phyloP scores from a whole-genome alignment of 2,888 invertebrate genomes.

The Habroteleia sp. region DNA sequence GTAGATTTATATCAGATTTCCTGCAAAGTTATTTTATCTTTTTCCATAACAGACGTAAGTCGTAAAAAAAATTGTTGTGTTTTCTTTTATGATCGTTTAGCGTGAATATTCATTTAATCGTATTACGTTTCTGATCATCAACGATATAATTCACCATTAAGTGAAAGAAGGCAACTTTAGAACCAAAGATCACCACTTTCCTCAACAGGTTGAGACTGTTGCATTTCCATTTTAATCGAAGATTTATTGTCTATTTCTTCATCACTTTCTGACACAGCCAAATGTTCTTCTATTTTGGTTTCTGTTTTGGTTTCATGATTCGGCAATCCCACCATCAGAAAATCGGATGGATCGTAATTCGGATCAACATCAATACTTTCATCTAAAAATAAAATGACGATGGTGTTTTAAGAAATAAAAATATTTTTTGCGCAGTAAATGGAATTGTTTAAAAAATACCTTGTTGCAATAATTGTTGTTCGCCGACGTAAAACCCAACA shows the following conservation, averaged over 20 bases:
- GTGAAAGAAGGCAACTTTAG: conserved; percentile 72
- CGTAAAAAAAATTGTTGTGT: too few relatives aligned
- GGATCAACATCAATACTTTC: conserved; percentile 90
- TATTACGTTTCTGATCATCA: too few relatives aligned
- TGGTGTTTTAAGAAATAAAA: too few relatives aligned
- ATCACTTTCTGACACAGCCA: conserved; percentile 90
- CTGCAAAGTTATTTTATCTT: too few relatives aligned
- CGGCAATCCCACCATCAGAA: conserved; percentile 84
- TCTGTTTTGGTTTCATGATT: conserved; percentile 79
- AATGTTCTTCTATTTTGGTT: conserved; percentile 87
- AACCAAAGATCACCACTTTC: conserved; percentile 84
- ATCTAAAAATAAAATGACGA: conserved; percentile 73
- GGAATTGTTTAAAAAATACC: conserved; percentile 72
- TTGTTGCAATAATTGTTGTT: conserved; percentile 78
- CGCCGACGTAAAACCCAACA: conserved; percentile 84
- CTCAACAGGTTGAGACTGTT: conserved; percentile 74
- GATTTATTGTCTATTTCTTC: conserved; percentile 82
- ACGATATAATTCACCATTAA: too few relatives aligned
- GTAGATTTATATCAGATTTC: too few relatives aligned
- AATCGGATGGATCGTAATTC: conserved; percentile 93
- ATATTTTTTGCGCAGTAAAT: too few relatives aligned
- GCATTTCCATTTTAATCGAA: conserved; percentile 70
- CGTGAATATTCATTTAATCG: too few relatives aligned
- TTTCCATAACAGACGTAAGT: too few relatives aligned
- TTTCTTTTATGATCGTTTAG: too few relatives aligned